Evolutionary conservation across 2,888 invertebrate species (phyloP).

Genomic region (Eristalis intricaria): DNA sequence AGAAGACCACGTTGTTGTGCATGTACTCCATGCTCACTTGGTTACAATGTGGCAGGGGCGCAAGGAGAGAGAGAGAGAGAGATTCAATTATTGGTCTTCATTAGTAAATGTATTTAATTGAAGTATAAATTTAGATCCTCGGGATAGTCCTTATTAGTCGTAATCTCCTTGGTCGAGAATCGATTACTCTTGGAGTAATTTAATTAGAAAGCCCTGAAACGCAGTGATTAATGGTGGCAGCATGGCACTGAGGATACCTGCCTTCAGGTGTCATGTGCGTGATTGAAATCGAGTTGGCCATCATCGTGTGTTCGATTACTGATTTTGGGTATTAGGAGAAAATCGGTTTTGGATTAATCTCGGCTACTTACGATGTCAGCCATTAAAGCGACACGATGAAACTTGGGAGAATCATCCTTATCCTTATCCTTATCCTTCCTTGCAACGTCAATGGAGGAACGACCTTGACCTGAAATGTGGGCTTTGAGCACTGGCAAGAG

Average conservation of each 20-base stretch:
- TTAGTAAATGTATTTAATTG: conserved; percentile 66
- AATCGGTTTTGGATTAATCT: not conserved
- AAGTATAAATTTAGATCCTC: conserved; percentile 56
- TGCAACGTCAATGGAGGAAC: too few species aligned
- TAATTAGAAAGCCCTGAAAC: conserved; percentile 56
- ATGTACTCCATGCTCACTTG: not conserved
- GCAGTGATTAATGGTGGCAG: conserved; percentile 50
- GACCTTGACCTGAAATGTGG: too few species aligned
- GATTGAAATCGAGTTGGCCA: conserved; percentile 1
- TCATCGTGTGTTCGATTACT: not conserved
- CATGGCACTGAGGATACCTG: conserved; percentile 15
- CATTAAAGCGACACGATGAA: not conserved
- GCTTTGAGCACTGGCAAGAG: too few species aligned
- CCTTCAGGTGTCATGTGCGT: not conserved
- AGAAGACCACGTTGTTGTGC: not conserved
- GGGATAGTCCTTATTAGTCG: conserved; percentile 57
- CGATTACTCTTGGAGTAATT: conserved; percentile 52
- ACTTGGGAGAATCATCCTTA: too few species aligned
- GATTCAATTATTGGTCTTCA: conserved; percentile 63
- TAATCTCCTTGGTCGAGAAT: conserved; percentile 52
- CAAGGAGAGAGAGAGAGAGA: not conserved
- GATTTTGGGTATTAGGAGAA: not conserved
- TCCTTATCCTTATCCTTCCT: too few species aligned
- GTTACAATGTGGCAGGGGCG: not conserved
- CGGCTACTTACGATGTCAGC: not conserved